Conservation (phyloP, 2,888 invertebrate species). For the Lasioglossum vierecki region DNA sequence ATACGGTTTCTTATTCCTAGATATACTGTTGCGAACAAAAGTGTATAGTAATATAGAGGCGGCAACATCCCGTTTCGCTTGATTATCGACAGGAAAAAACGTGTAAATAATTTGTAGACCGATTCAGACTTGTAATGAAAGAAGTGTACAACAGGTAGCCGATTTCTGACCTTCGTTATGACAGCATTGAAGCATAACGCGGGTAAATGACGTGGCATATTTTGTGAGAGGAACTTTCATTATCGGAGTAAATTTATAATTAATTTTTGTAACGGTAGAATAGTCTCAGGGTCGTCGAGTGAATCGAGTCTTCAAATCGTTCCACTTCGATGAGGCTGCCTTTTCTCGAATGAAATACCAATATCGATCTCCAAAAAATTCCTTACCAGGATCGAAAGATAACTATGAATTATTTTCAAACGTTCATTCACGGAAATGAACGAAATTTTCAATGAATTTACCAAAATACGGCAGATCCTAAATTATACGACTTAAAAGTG, state of each 20-base stretch:
- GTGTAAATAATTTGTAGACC: constrained; percentile 47
- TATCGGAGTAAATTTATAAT: constrained; percentile 73
- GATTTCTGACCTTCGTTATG: constrained; percentile 52
- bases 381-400: not conserved
- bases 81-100: constrained; percentile 25
- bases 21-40: not conserved
- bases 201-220: constrained; percentile 74
- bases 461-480: not conserved
- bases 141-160: constrained; percentile 29
- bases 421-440: not conserved
- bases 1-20: not conserved
- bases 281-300: constrained; percentile 67
- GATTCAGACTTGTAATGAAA: constrained; percentile 38
- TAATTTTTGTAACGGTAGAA: constrained; percentile 76
- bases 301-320: constrained; percentile 65
- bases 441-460: not conserved
- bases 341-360: constrained; percentile 23
- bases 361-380: not conserved
- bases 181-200: constrained; percentile 76
- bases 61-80: constrained; percentile 34
- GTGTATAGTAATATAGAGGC: constrained; percentile 23
- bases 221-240: constrained; percentile 71
- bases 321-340: constrained; percentile 57
- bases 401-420: constrained; percentile 6
- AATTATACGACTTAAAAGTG: not conserved